Base-by-base conservation (phyloP, 2,113 vertebrate genomes). In the Nicator chloris region DNA sequence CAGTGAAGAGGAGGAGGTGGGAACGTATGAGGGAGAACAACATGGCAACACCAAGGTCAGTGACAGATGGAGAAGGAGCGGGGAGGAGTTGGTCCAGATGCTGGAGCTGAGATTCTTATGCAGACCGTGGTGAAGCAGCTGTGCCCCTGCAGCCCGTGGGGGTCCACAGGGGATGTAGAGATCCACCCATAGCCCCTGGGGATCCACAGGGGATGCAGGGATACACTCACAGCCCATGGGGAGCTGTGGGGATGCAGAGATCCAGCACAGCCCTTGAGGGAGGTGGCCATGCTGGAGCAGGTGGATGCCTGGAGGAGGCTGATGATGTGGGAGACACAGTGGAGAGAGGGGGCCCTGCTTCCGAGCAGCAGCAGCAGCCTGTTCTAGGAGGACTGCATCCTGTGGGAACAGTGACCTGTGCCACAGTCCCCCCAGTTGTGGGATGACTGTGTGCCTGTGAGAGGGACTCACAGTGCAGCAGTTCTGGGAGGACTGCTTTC, bases 281-380 rank as follows among this genome's bases (percentile, higher is more conserved):
- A 56, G 26, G 8, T 31, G 8, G 15, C 13, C 44, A 11, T 3
- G 4, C 17, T 1, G 1, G 59, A 40, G 35, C 4, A 1, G 30
- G 35, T n/a, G 28, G 14, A 40, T 77, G 22, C 28, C 57, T 50
- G 22, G 22, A 50, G 57, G 17, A 40, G 14, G 18, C 30, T 42
- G 37, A n/a, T 63, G 45, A 22, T n/a, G 7, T 22, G 61, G 20
- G 14, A 33, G 40, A 44, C 20, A 7, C 2, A 2, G 3, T 24
- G 23, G 31, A 22, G 23, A 44, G 30, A 11, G 39, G 24, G 35
- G 12, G 6, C 31, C 23, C 7, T 27, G 51, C 70, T 57, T 13
- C 26, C 33, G n/a, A n/a, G n/a, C n/a, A n/a, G n/a, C n/a, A n/a
- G n/a, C n/a, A 57, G 33, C 30, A 42, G 30, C 37, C 24, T 68